Evolutionary conservation across 2,888 invertebrate species (phyloP), one percentile per base, ranked within the genome.

Genomic region (Mechanitis mazaeus): DNA sequence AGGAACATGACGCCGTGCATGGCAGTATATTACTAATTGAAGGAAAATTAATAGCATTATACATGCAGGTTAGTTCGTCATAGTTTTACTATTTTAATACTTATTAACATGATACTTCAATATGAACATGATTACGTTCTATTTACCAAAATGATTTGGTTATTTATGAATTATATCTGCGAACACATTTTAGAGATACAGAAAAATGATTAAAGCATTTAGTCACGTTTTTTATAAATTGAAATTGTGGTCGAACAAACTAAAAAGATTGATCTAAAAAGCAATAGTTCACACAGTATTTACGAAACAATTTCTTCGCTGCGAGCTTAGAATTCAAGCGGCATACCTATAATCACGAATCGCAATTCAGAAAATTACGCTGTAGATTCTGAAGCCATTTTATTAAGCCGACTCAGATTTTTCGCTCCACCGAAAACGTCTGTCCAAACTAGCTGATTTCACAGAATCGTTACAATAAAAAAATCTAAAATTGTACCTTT

Each of bases 11-110:
- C 57, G 78, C 83, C 0, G 70, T 84, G 3, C 87, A 87, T 58
- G 88, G 88, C 3, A 76, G 81, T 38, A 64, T 88, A 55, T 77
- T 88, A 20, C 67, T 87, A 31, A 74, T 79, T 45, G 81, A 75
- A 33, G 86, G 81, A 7, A 85, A 87, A 72, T 73, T 88, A 53
- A 77, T 85, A 62, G 87, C 81, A 4, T 64, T 87, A 9, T 86
- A 84, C 68, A 76, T 86, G 65, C 82, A 87, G 85, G 88, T 85
- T 64, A 47, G 42, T 45, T 35, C 2, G 3, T 58, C 3, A 42
- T 42, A 42, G 1, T 2, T 9, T 42, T 9, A 2, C 9, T 42
- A 42, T 42, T 42, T 42, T 47, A 28, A 50, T 50, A 50, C 11
- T 7, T 42, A 42, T 38, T 38, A 38, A 38, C 38, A 9, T 3